phyloP scores from a whole-genome alignment of 2,113 vertebrate species.

The Pollachius pollachius region DNA sequence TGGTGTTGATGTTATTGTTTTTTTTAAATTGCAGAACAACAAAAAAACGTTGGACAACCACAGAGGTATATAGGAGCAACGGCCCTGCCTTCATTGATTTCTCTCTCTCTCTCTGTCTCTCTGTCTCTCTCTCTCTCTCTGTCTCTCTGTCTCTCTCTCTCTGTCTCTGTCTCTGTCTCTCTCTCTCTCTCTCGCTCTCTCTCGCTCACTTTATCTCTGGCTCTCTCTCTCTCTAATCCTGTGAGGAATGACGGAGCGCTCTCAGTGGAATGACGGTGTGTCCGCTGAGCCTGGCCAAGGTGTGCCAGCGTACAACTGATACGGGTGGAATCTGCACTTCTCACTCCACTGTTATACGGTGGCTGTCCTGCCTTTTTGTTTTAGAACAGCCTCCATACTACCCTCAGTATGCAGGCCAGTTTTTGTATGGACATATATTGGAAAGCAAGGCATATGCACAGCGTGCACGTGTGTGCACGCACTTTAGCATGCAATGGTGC shows the following conservation, averaged over 20 bases:
- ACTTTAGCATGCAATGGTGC: neutral
- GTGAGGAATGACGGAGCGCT: conserved; percentile 58
- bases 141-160: conserved; percentile 24
- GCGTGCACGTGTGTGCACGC: neutral
- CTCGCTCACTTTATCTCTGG: conserved; percentile 22
- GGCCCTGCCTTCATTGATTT: conserved; percentile 21
- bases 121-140: neutral
- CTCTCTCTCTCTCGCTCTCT: neutral
- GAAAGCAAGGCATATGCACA: neutral
- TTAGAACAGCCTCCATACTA: no score
- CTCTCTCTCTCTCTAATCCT: conserved; percentile 53
- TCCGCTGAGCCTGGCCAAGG: conserved; percentile 75
- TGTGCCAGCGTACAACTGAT: conserved; percentile 79
- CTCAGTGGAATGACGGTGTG: conserved; percentile 72
- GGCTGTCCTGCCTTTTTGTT: conserved; percentile 46
- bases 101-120: conserved; percentile 14
- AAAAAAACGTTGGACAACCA: conserved; percentile 21
- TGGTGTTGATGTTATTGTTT: conserved; percentile 38
- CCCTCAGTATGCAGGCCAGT: no score
- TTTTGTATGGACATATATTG: neutral
- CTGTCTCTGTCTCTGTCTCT: conserved; percentile 17
- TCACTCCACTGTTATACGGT: conserved; percentile 48
- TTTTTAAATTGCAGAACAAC: conserved; percentile 21
- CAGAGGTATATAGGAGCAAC: conserved; percentile 30
- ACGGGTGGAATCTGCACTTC: conserved; percentile 79